phyloP scores from a whole-genome alignment of 2,113 vertebrate species.

The Varanus salvator region DNA sequence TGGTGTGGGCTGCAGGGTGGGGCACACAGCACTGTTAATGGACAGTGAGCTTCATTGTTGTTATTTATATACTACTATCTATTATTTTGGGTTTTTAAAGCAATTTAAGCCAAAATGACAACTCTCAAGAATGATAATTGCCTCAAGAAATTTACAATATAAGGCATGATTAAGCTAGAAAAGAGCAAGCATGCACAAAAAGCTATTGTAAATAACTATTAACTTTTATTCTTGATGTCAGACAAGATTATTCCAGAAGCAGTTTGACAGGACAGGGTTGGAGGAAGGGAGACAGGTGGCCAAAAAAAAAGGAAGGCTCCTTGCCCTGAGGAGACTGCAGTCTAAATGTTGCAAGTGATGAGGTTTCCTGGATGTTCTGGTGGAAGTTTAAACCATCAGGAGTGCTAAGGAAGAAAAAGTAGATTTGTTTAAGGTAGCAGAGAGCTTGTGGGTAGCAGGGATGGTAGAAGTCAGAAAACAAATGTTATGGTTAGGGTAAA shows the following conservation, averaged over 20 bases:
- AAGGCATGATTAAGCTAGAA: background rate
- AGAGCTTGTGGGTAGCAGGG: background rate
- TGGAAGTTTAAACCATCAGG: background rate
- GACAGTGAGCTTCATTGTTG: background rate
- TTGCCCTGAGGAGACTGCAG: background rate
- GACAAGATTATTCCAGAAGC: background rate
- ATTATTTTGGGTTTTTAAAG: background rate
- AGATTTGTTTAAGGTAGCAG: background rate
- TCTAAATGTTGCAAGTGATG: background rate
- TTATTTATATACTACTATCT: background rate
- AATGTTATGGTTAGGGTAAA: background rate
- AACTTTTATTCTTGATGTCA: background rate
- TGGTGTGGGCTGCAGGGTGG: too few species aligned
- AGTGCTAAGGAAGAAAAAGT: background rate
- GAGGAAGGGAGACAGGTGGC: background rate
- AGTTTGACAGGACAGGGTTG: background rate
- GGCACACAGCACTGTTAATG: background rate
- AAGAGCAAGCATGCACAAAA: slow-evolving; percentile 2
- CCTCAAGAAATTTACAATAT: background rate
- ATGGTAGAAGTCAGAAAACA: background rate
- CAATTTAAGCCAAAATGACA: background rate
- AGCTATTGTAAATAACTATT: background rate
- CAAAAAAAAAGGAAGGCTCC: background rate
- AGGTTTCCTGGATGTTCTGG: background rate
- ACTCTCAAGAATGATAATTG: background rate